Conservation (phyloP, 1,140 invertebrate genomes). For the Argopecten irradians region DNA sequence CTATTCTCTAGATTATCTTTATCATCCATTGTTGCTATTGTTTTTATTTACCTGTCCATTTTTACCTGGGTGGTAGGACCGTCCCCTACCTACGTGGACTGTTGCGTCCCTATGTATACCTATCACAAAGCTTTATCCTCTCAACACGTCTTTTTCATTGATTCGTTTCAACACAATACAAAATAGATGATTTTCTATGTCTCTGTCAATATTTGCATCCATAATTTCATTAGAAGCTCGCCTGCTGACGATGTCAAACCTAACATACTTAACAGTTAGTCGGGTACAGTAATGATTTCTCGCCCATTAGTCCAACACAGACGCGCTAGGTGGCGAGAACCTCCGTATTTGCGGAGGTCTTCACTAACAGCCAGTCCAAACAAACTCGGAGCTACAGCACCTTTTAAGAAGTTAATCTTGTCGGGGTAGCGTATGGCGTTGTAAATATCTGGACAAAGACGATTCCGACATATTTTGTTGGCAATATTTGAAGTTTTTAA, state of each 20-base stretch:
- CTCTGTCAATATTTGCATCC: slow-evolving; percentile 1
- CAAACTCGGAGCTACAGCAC: background rate
- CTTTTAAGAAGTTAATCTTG: slow-evolving; percentile 23
- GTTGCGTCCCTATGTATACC: background rate
- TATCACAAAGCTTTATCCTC: background rate
- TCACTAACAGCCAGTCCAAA: background rate
- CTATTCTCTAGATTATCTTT: background rate
- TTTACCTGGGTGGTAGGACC: background rate
- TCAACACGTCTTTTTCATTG: background rate
- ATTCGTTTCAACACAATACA: slow-evolving; percentile 5
- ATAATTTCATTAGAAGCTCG: slow-evolving; percentile 1
- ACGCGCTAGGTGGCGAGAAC: slow-evolving; percentile 2
- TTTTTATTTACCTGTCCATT: background rate
- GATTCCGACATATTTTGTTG: slow-evolving; percentile 10
- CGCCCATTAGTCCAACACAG: background rate
- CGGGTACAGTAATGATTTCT: background rate
- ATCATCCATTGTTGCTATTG: background rate
- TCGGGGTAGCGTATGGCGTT: slow-evolving; percentile 19
- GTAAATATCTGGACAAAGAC: slow-evolving; percentile 17
- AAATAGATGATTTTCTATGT: slow-evolving; percentile 23
- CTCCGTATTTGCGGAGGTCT: background rate
- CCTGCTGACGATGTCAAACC: slow-evolving; percentile 14
- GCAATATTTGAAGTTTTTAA: slow-evolving; percentile 23
- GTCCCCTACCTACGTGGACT: background rate
- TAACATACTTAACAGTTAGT: background rate